phyloP scores from a whole-genome alignment of 2,797 vertebrate genomes.

The Gymnocypris eckloni region DNA sequence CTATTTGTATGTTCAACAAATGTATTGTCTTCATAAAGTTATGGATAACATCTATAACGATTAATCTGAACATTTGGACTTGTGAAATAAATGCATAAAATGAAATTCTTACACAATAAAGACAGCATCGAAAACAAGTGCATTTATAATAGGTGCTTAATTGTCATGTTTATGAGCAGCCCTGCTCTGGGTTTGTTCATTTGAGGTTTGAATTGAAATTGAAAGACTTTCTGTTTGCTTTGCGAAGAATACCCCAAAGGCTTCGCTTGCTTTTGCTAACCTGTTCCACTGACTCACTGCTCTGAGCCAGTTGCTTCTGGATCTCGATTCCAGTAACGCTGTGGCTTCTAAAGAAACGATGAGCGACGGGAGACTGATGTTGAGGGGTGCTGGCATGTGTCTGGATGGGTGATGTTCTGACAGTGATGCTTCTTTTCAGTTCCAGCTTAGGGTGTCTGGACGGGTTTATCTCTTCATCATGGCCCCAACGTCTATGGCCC shows the following conservation, averaged over 20 bases:
- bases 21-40: slow-evolving; percentile 11
- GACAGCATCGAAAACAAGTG: background rate
- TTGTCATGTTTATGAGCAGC: background rate
- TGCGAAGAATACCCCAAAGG: slow-evolving; percentile 70
- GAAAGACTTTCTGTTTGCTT: slow-evolving; percentile 60
- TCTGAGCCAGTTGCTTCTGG: background rate
- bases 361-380: slow-evolving; percentile 37
- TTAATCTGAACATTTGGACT: slow-evolving; percentile 1
- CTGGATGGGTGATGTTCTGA: slow-evolving; percentile 39
- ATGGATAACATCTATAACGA: background rate
- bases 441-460: slow-evolving; percentile 13
- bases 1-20: slow-evolving; percentile 8
- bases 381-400: slow-evolving; percentile 35
- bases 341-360: slow-evolving; percentile 49
- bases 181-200: slow-evolving; percentile 6
- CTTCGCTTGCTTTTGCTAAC: slow-evolving; percentile 63
- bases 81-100: background rate
- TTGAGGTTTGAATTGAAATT: slow-evolving; percentile 6
- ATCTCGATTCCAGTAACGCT: slow-evolving; percentile 29
- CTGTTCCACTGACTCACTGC: slow-evolving; percentile 42
- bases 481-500: slow-evolving; percentile 59
- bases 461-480: slow-evolving; percentile 45
- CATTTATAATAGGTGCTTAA: background rate
- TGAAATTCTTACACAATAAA: background rate
- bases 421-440: slow-evolving; percentile 21